Evolutionary conservation across 2,797 vertebrate species (phyloP).

Genomic region (Brotula barbata): DNA sequence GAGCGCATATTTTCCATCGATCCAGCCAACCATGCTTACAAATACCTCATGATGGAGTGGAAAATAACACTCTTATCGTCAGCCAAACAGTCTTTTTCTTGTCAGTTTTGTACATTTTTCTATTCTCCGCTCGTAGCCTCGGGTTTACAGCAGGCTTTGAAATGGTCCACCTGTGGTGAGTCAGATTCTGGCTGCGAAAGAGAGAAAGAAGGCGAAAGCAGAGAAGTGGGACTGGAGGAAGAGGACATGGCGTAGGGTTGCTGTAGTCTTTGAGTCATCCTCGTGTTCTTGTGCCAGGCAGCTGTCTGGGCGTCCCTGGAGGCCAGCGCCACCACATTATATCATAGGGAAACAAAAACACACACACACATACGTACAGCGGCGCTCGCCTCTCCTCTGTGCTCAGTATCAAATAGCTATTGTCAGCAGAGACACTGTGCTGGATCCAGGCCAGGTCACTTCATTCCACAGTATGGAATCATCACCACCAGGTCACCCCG

Average conservation of each 20-base stretch:
- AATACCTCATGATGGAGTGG: constrained; percentile 9
- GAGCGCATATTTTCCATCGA: constrained; percentile 15
- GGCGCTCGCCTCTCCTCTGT: constrained; percentile 43
- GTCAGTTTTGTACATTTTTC: constrained; percentile 30
- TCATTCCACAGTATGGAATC: constrained; percentile 37
- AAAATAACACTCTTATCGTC: constrained; percentile 38
- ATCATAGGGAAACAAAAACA: constrained; percentile 37
- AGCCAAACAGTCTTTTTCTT: constrained; percentile 22
- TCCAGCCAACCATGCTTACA: constrained; percentile 14
- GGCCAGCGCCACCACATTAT: constrained; percentile 41
- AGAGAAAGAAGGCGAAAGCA: constrained; percentile 12
- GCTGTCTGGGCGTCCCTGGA: constrained; percentile 58
- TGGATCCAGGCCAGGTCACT: constrained; percentile 52
- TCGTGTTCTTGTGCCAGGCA: constrained; percentile 51
- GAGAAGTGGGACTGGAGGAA: constrained; percentile 24
- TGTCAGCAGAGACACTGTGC: constrained; percentile 56
- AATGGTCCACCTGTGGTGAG: constrained; percentile 41
- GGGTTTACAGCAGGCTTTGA: constrained; percentile 33
- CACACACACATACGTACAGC: constrained; percentile 29
- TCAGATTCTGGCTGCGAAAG: constrained; percentile 19
- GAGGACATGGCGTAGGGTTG: constrained; percentile 28
- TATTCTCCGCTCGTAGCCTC: constrained; percentile 12
- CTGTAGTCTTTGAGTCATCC: constrained; percentile 39
- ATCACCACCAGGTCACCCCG: constrained; percentile 38
- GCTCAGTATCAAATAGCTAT: constrained; percentile 51